Conservation (phyloP, 2,113 vertebrate genomes). For the Eudyptes chrysolophus region DNA sequence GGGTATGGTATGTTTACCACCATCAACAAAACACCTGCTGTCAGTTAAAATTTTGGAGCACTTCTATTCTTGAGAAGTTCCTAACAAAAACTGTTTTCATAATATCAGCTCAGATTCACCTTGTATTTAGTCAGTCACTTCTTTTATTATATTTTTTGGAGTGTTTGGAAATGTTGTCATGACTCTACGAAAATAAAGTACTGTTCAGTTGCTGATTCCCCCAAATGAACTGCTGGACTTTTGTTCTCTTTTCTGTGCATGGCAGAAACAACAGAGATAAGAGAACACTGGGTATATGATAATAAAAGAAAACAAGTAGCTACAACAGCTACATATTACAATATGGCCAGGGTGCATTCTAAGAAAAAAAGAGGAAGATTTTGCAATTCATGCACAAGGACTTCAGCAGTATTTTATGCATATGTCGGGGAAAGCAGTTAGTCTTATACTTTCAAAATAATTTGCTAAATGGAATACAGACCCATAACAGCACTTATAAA, state of each 20-base stretch:
- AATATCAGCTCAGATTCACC: neutral
- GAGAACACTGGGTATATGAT: neutral
- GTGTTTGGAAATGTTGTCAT: neutral
- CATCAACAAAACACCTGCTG: neutral
- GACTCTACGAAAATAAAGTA: neutral
- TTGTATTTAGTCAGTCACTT: neutral
- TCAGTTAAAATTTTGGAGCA: neutral
- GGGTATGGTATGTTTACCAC: neutral
- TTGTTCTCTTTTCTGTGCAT: neutral
- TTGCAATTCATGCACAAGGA: neutral
- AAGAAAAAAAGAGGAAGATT: neutral
- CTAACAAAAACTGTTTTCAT: neutral
- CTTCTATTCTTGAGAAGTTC: neutral
- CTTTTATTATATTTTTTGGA: neutral
- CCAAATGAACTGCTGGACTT: neutral
- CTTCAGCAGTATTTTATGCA: neutral
- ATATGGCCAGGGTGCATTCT: neutral
- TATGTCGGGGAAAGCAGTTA: neutral
- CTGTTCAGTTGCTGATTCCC: neutral
- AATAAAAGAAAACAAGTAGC: neutral
- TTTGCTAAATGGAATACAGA: neutral
- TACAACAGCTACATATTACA: neutral
- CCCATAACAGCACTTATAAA: neutral
- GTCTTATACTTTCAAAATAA: neutral
- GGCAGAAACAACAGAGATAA: neutral